Base-by-base conservation (phyloP, 1,140 invertebrate genomes). In the Elysia chlorotica region DNA sequence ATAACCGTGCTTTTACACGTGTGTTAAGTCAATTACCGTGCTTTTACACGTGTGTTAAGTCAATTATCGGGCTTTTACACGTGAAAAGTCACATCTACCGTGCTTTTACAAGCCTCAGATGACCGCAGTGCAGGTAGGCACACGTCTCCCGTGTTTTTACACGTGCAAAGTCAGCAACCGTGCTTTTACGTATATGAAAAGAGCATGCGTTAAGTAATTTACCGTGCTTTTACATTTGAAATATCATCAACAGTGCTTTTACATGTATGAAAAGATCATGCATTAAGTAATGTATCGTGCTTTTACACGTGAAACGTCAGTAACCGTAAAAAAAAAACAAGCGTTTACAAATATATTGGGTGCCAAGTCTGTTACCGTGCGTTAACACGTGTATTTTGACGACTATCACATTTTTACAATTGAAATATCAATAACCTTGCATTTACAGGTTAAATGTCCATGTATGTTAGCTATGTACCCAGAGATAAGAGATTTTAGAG, bases 41-140 rank as follows among this genome's bases (percentile, higher is more conserved):
- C n/a, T n/a, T n/a, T n/a, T n/a, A n/a, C n/a, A n/a, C n/a, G n/a
- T n/a, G n/a, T n/a, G n/a, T n/a, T n/a, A n/a, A n/a, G n/a, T n/a
- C n/a, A 31, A 63, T 63, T 31, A 14, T 4, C 21, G 4, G 33
- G 3, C 4, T 30, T 30, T 31, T 25, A 33, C 10, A 63, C 33
- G 10, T 25, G 35, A 30, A 31, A 14, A 6, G 28, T 31, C 14
- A 25, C 14, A 19, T 31, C 23, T 4, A 10, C 23, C 5, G 23
- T 25, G 23, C 17, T 4, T 30, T 6, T 25, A 63, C 61, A 3
- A 14, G 33, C 35, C 67, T 21, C 21, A 63, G 23, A 33, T 73
- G n/a, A 61, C 62, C 48, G 62, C 74, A 74, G 37, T 30, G 65
- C 19, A 38, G 17, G 61, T 35, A 23, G 23, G 61, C 28, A 19